phyloP scores from a whole-genome alignment of 2,113 vertebrate genomes.

The Chaenogobius annularis region DNA sequence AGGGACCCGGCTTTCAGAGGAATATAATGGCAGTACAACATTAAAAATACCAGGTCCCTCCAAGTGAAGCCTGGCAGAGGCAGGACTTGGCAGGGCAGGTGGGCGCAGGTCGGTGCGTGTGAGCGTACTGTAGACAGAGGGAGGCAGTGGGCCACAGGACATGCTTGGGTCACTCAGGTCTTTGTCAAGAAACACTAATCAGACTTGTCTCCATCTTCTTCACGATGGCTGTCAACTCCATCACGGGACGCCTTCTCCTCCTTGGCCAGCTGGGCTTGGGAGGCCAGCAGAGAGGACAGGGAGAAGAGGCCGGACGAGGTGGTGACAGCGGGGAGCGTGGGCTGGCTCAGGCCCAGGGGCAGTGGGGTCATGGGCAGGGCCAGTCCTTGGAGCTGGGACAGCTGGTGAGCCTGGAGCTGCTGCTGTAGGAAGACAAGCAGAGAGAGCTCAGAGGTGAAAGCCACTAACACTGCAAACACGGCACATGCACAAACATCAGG shows the following conservation, averaged over 20 bases:
- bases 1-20: slow-evolving; percentile 12
- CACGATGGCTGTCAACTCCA: slow-evolving; percentile 86
- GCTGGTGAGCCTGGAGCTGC: slow-evolving; percentile 99
- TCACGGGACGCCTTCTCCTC: slow-evolving; percentile 94
- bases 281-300: slow-evolving; percentile 89
- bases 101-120: slow-evolving; percentile 33
- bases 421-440: slow-evolving; percentile 82
- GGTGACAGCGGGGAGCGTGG: slow-evolving; percentile 86
- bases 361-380: slow-evolving; percentile 93
- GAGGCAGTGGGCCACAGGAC: slow-evolving; percentile 40
- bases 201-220: slow-evolving; percentile 93
- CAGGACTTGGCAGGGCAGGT: slow-evolving; percentile 10
- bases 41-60: slow-evolving; percentile 36
- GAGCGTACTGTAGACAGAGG: slow-evolving; percentile 38
- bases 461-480: slow-evolving; percentile 25
- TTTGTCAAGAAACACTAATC: slow-evolving; percentile 79
- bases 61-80: slow-evolving; percentile 5
- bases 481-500: neutral
- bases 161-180: slow-evolving; percentile 45
- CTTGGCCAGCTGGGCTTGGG: slow-evolving; percentile 94
- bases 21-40: slow-evolving; percentile 23
- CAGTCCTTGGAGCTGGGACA: slow-evolving; percentile 97
- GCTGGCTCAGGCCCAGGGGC: slow-evolving; percentile 91
- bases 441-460: slow-evolving; percentile 45
- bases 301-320: slow-evolving; percentile 92